Conservation (phyloP, 2,888 invertebrate species). For the Alviniconcha strummeri region DNA sequence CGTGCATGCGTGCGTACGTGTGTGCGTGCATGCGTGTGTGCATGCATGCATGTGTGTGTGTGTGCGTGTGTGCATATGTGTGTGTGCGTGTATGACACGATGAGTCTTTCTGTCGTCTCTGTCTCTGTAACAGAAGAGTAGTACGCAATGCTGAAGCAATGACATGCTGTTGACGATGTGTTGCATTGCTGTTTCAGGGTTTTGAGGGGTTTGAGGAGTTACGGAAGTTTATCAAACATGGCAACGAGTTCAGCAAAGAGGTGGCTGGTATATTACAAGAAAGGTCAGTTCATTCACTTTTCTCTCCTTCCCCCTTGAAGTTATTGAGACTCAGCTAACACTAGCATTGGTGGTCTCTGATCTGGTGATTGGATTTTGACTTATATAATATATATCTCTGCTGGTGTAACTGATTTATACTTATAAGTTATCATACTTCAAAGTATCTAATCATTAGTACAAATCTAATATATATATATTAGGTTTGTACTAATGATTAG, state of each 20-base stretch:
- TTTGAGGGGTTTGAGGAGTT: constrained; percentile 96
- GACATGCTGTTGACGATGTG: too few species aligned
- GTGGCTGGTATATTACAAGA: constrained; percentile 91
- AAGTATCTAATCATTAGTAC: too few species aligned
- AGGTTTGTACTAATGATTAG: too few species aligned
- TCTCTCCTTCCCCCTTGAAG: too few species aligned
- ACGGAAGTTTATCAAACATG: constrained; percentile 92
- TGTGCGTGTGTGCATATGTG: constrained; percentile 10
- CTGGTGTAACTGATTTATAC: too few species aligned
- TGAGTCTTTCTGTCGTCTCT: not conserved
- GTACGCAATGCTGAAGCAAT: not conserved
- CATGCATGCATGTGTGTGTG: not conserved
- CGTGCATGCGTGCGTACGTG: constrained; percentile 1
- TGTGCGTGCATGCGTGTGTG: not conserved
- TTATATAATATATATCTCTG: too few species aligned
- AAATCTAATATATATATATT: too few species aligned
- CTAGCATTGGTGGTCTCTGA: too few species aligned
- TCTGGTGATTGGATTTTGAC: too few species aligned
- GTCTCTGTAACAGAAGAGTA: too few species aligned
- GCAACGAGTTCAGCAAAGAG: constrained; percentile 95
- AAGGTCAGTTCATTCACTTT: constrained; percentile 79
- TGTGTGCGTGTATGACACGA: not conserved
- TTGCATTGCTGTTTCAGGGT: constrained; percentile 79
- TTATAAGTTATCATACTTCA: too few species aligned
- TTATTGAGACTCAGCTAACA: too few species aligned